These are phyloP conservation scores for Chouioia cunea DNA, from an alignment of 2,888 invertebrate species.

Conservation along the genomic window DNA sequence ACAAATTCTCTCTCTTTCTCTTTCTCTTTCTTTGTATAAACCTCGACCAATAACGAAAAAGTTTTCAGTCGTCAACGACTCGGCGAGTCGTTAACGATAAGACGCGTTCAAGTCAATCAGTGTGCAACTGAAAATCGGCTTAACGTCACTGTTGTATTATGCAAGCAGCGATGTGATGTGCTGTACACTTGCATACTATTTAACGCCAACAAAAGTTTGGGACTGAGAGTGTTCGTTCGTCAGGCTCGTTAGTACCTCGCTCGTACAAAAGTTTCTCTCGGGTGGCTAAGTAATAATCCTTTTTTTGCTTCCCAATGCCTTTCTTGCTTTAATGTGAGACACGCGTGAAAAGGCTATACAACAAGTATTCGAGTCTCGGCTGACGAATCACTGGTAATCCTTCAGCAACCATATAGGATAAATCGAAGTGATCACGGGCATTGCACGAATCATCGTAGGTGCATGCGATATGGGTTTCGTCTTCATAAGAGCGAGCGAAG, in stretches of 20 bases:
- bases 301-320: background rate
- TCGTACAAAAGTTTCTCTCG: no score
- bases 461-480: no score
- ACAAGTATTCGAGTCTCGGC: constrained; percentile 16
- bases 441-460: no score
- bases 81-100: constrained; percentile 17
- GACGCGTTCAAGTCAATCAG: constrained; percentile 30
- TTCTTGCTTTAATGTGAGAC: background rate
- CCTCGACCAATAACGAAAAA: no score
- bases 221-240: no score
- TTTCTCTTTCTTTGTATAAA: no score
- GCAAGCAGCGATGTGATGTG: background rate
- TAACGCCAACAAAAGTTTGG: no score
- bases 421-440: background rate
- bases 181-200: no score
- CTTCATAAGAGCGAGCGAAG: no score
- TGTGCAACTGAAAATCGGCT: constrained; percentile 18
- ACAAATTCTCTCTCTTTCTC: constrained; percentile 5
- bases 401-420: background rate
- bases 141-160: background rate
- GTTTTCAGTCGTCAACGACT: background rate
- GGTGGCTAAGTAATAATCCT: background rate
- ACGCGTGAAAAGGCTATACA: background rate
- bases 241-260: no score
- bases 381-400: constrained; percentile 41